These are phyloP conservation scores for Brachymystax lenok DNA, from an alignment of 2,797 vertebrate species.

Conservation along the genomic window DNA sequence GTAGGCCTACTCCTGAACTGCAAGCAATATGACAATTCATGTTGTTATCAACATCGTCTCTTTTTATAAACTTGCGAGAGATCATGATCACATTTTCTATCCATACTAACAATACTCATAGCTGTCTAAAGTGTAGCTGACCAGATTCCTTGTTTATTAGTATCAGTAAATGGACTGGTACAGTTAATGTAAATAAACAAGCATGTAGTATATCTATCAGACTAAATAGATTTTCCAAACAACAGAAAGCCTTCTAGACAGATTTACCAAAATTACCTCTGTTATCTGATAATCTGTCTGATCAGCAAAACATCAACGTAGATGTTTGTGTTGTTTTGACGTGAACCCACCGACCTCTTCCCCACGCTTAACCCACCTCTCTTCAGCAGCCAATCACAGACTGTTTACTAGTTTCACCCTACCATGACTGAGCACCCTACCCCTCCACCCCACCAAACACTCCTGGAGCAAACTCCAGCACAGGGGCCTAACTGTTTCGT, in stretches of 20 bases:
- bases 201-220: background rate
- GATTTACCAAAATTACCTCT: conserved; percentile 36
- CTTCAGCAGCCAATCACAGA: conserved; percentile 57
- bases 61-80: background rate
- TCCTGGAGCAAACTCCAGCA: conserved; percentile 36
- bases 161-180: background rate
- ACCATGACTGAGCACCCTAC: conserved; percentile 34
- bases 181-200: background rate
- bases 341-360: conserved; percentile 37
- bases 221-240: background rate
- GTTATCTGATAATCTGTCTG: conserved; percentile 24
- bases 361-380: conserved; percentile 53
- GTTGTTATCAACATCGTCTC: background rate
- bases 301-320: conserved; percentile 38
- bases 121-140: background rate
- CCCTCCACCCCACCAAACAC: conserved; percentile 20
- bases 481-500: conserved; percentile 52
- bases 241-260: conserved; percentile 10
- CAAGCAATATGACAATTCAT: background rate
- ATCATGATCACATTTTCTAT: background rate
- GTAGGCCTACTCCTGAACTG: background rate
- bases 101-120: background rate
- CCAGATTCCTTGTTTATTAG: background rate
- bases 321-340: conserved; percentile 48
- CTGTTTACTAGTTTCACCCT: conserved; percentile 58